phyloP scores from a whole-genome alignment of 35 echinoderm and acorn worm genomes.

The Eucidaris tribuloides region DNA sequence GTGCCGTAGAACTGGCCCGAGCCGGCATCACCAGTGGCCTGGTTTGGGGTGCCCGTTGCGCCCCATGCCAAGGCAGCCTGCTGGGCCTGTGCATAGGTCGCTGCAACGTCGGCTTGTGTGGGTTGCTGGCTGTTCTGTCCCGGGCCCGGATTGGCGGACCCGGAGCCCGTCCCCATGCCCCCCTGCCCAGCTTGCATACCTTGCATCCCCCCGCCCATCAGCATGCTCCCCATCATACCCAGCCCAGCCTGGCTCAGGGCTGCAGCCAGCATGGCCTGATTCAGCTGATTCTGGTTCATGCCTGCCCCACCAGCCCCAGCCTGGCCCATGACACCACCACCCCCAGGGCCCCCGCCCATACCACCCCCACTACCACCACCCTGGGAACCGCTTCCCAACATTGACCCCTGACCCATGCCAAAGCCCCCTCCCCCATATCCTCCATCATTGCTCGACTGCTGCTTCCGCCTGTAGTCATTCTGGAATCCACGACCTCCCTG shows the following conservation, averaged over 20 bases:
- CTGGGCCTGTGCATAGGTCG: background rate
- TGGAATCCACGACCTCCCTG: background rate
- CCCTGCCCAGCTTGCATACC: too few species aligned
- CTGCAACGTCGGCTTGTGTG: background rate
- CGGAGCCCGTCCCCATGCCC: background rate
- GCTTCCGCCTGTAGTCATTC: background rate
- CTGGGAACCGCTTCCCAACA: background rate
- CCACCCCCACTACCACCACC: background rate
- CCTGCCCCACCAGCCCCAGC: background rate
- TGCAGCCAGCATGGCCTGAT: slow-evolving; percentile 1
- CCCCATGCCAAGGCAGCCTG: slow-evolving; percentile 21
- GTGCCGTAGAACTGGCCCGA: slow-evolving; percentile 2
- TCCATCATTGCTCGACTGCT: background rate
- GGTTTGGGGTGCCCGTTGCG: background rate
- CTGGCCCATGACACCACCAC: background rate
- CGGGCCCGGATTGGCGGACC: background rate
- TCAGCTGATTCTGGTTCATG: slow-evolving; percentile 14
- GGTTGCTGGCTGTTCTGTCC: background rate
- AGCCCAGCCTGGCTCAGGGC: slow-evolving; percentile 11
- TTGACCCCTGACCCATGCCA: background rate
- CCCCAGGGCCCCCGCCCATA: background rate
- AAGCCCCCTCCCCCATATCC: slow-evolving; percentile 15
- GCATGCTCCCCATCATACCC: slow-evolving; percentile 1
- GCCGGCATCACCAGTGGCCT: background rate
- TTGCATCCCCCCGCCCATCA: slow-evolving; percentile 8